These are phyloP conservation scores for Zaprionus lineosus DNA, from an alignment of 2,888 invertebrate species.

Conservation along the genomic window DNA sequence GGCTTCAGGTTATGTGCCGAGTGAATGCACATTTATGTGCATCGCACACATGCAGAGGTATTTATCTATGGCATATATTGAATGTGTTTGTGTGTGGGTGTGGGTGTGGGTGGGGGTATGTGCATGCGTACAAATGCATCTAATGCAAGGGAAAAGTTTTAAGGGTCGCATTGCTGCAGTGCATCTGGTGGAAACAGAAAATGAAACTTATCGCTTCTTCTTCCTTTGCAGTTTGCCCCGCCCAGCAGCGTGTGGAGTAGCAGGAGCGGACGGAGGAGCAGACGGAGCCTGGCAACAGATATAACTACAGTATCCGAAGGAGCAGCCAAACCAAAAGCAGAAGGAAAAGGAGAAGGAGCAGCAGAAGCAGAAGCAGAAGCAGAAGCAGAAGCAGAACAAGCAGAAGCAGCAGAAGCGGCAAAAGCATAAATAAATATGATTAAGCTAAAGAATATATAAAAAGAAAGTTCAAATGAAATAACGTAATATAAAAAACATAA, in stretches of 20 bases:
- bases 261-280: constrained; percentile 15
- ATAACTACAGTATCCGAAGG: constrained; percentile 8
- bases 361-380: constrained; percentile 11
- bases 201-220: constrained; percentile 21
- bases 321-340: constrained; percentile 12
- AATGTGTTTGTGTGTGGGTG: neutral
- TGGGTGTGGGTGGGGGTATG: neutral
- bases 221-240: constrained; percentile 36
- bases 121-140: neutral
- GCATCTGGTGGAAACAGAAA: constrained; percentile 7
- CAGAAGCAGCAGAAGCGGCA: constrained; percentile 37
- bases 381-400: constrained; percentile 21
- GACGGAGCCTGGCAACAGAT: constrained; percentile 6
- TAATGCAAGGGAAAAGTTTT: constrained; percentile 22
- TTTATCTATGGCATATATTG: too few species aligned
- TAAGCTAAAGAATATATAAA: constrained; percentile 75
- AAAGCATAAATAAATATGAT: constrained; percentile 74
- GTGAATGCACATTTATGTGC: neutral
- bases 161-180: constrained; percentile 25
- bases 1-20: constrained; percentile 38
- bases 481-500: constrained; percentile 72
- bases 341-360: constrained; percentile 3
- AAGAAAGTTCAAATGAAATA: constrained; percentile 74
- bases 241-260: constrained; percentile 17
- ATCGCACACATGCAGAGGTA: too few species aligned